These are phyloP conservation scores for Neelides folsomi DNA, from an alignment of 2,888 invertebrate genomes.

Conservation along the genomic window DNA sequence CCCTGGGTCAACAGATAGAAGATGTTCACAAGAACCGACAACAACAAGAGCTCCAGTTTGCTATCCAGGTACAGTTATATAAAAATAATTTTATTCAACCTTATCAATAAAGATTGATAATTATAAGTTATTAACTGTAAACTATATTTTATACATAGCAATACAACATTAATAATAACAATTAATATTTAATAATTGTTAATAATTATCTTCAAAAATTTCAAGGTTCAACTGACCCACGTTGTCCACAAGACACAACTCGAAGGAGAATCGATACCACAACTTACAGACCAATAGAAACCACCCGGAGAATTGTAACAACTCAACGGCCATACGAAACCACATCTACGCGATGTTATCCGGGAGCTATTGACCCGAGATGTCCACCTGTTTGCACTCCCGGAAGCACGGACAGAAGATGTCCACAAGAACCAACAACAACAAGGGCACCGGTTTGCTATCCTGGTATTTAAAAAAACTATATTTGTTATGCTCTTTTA, in stretches of 20 bases:
- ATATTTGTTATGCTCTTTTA: too few relatives aligned
- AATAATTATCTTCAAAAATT: constrained; percentile 3
- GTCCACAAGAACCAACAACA: constrained; percentile 14
- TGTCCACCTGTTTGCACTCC: constrained; percentile 19
- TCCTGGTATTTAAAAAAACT: neutral
- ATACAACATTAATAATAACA: too few relatives aligned
- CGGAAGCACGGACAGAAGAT: constrained; percentile 4
- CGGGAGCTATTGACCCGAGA: constrained; percentile 27
- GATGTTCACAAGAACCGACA: constrained; percentile 17
- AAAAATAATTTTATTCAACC: too few relatives aligned
- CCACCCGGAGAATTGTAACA: neutral
- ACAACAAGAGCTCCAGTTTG: neutral
- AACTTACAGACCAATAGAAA: neutral
- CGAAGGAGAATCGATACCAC: too few relatives aligned
- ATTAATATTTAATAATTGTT: too few relatives aligned
- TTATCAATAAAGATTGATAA: neutral
- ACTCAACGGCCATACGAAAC: constrained; percentile 5
- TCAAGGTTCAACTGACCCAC: constrained; percentile 34
- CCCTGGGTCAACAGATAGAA: neutral
- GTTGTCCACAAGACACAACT: constrained; percentile 34
- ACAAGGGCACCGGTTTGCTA: neutral
- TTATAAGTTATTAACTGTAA: too few relatives aligned
- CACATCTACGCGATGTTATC: constrained; percentile 16
- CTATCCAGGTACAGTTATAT: neutral
- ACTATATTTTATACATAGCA: too few relatives aligned